A percentile compares a stretch with the other conserved stretches of the same genome.
These are phyloP conservation scores for Dryocosmus kuriphilus DNA, from an alignment of 2,888 invertebrate genomes.

Conservation along the genomic window DNA sequence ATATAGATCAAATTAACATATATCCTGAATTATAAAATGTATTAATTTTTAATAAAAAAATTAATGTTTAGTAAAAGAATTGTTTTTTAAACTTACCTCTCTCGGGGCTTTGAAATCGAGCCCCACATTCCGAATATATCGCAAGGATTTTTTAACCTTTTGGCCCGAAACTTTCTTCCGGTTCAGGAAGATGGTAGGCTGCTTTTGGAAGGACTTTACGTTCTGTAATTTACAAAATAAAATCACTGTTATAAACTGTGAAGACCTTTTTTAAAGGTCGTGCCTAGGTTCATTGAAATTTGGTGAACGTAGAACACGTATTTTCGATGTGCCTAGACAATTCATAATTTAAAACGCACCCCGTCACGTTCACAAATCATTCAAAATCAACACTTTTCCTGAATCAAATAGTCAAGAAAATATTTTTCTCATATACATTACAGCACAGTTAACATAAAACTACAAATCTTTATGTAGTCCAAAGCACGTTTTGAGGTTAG, in stretches of 20 bases:
- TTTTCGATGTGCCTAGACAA: neutral
- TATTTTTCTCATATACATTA: neutral
- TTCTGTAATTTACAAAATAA: conserved; percentile 84
- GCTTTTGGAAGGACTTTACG: conserved; percentile 98
- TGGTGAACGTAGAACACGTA: too few relatives aligned
- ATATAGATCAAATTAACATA: conserved; percentile 46
- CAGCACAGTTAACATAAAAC: conserved; percentile 13
- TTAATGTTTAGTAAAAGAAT: neutral
- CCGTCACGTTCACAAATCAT: too few relatives aligned
- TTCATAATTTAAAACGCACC: conserved; percentile 53
- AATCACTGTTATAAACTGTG: conserved; percentile 5
- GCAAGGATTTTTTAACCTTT: conserved; percentile 87
- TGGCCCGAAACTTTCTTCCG: conserved; percentile 88
- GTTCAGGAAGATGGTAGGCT: conserved; percentile 96
- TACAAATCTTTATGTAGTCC: neutral
- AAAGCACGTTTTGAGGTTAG: neutral
- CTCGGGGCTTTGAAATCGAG: conserved; percentile 96
- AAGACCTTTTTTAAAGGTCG: too few relatives aligned
- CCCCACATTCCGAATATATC: conserved; percentile 93
- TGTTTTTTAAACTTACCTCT: conserved; percentile 82
- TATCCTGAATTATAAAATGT: neutral
- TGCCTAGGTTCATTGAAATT: neutral
- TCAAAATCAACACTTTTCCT: too few relatives aligned
- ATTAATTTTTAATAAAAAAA: too few relatives aligned
- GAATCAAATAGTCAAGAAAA: neutral